phyloP scores from a whole-genome alignment of 2,113 vertebrate species.

The Alosa alosa region DNA sequence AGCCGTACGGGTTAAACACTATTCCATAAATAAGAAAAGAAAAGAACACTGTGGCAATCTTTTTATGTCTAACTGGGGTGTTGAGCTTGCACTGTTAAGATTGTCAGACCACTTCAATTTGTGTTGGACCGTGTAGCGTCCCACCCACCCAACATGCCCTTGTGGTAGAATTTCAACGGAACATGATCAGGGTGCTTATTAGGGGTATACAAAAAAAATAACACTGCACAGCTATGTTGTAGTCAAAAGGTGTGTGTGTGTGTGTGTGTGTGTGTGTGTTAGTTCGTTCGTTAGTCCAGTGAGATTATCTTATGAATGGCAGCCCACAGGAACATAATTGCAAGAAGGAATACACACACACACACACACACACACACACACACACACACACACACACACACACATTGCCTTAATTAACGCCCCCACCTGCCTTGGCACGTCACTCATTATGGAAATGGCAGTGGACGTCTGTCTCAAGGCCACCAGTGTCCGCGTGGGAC shows the following conservation, averaged over 20 bases:
- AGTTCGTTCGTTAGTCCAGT: not conserved
- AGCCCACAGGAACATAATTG: not conserved
- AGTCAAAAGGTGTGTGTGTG: not conserved
- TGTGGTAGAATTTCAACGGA: no score
- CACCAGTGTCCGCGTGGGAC: constrained; percentile 34
- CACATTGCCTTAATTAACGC: constrained; percentile 30
- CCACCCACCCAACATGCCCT: no score
- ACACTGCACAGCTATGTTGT: no score
- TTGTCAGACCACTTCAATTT: not conserved
- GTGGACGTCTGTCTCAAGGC: constrained; percentile 36
- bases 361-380: not conserved
- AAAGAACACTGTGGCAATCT: not conserved
- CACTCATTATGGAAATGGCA: constrained; percentile 45
- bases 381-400: no score
- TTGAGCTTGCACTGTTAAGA: not conserved
- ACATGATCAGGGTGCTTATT: no score
- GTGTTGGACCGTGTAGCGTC: no score
- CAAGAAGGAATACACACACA: constrained; percentile 10
- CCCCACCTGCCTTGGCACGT: constrained; percentile 35
- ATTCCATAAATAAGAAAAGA: not conserved
- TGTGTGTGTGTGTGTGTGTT: not conserved
- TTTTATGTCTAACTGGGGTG: not conserved
- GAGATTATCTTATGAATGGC: not conserved
- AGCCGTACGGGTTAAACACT: constrained; percentile 8
- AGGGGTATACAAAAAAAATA: no score